These are phyloP conservation scores for Podotricha telesiphe DNA, from an alignment of 2,888 invertebrate genomes.

Conservation along the genomic window DNA sequence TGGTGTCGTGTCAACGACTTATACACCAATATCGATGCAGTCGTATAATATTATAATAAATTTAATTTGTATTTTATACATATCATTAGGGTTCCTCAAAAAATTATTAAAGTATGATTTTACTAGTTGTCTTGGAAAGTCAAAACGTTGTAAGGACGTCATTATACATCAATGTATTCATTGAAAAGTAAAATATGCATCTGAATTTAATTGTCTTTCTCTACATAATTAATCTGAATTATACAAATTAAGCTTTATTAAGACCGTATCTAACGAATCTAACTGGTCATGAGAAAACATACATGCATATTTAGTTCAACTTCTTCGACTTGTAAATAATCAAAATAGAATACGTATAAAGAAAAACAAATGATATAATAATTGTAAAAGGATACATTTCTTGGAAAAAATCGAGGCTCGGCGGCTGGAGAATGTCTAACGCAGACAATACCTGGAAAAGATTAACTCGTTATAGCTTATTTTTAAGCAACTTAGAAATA, in stretches of 20 bases:
- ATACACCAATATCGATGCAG: slow-evolving; percentile 15
- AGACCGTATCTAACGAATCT: too few relatives aligned
- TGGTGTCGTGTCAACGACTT: slow-evolving; percentile 43
- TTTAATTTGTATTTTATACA: not conserved
- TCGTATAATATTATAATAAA: not conserved
- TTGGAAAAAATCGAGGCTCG: slow-evolving; percentile 99
- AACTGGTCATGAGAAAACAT: too few relatives aligned
- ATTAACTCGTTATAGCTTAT: slow-evolving; percentile 36
- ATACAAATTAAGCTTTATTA: too few relatives aligned
- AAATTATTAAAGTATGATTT: not conserved
- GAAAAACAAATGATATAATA: not conserved
- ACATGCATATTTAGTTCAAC: too few relatives aligned
- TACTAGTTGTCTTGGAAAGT: not conserved
- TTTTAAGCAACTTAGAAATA: not conserved
- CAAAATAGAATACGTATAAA: not conserved
- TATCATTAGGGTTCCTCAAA: not conserved
- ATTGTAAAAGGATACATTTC: slow-evolving; percentile 97
- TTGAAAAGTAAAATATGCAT: not conserved
- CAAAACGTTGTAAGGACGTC: not conserved
- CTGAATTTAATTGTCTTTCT: not conserved
- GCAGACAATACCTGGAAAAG: slow-evolving; percentile 96
- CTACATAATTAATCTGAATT: too few relatives aligned
- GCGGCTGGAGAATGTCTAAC: slow-evolving; percentile 98
- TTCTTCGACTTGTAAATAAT: too few relatives aligned
- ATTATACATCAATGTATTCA: not conserved